Conservation (phyloP, 2,888 invertebrate species). For the Caenorhabditis auriculariae region DNA sequence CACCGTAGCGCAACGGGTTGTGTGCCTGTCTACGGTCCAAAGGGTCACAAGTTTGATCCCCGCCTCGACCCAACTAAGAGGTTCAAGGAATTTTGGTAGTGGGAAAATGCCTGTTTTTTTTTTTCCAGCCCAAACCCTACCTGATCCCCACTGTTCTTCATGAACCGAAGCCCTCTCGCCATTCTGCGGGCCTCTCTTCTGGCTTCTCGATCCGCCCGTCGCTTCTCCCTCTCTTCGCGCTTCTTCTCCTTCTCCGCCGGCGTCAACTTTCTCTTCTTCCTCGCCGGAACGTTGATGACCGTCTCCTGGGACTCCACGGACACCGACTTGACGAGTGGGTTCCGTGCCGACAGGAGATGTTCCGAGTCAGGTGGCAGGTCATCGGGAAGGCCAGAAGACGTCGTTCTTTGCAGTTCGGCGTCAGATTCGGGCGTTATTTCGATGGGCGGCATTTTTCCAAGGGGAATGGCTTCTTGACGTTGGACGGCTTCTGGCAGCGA, state of each 20-base stretch:
- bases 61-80: too few relatives aligned
- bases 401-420: constrained; percentile 10
- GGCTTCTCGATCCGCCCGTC: constrained; percentile 8
- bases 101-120: background rate
- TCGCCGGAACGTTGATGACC: constrained; percentile 23
- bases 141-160: constrained; percentile 36
- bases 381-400: too few relatives aligned
- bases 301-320: constrained; percentile 39
- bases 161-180: constrained; percentile 22
- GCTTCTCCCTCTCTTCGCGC: constrained; percentile 3
- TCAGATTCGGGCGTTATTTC: constrained; percentile 22
- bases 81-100: background rate
- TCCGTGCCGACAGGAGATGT: background rate
- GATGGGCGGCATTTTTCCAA: constrained; percentile 21
- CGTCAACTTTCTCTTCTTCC: background rate
- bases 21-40: too few relatives aligned
- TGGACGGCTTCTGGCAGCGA: constrained; percentile 14
- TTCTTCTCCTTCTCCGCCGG: constrained; percentile 3
- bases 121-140: background rate
- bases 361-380: too few relatives aligned
- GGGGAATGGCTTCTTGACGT: constrained; percentile 7
- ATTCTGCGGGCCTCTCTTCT: constrained; percentile 12
- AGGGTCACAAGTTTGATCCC: too few relatives aligned
- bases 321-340: constrained; percentile 23
- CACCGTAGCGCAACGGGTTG: too few relatives aligned